phyloP scores from a whole-genome alignment of 2,113 vertebrate species.

The Dipodomys merriami region DNA sequence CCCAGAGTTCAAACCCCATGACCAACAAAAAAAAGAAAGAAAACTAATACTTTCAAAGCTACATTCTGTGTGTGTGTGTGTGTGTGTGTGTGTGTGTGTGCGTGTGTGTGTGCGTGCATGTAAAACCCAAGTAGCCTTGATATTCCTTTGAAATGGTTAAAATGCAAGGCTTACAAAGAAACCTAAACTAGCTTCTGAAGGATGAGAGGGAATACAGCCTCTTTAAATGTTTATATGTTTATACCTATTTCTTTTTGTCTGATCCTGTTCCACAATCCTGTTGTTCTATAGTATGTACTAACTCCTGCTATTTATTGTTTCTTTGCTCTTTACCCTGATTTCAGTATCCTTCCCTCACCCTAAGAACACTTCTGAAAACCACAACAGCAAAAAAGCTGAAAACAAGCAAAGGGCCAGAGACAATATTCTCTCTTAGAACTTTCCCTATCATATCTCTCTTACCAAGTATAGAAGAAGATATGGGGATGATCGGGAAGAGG shows the following conservation, averaged over 20 bases:
- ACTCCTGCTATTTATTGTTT: not conserved
- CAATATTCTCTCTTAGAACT: not conserved
- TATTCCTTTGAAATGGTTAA: slow-evolving; percentile 16
- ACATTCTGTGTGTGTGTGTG: not conserved
- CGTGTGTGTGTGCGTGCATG: too few species aligned
- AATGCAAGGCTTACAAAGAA: not conserved
- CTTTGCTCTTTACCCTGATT: not conserved
- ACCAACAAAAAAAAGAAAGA: not conserved
- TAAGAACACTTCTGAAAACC: not conserved
- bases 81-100: too few species aligned
- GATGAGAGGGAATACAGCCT: not conserved
- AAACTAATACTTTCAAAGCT: slow-evolving; percentile 18
- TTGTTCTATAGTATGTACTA: not conserved
- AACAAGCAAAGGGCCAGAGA: slow-evolving; percentile 4
- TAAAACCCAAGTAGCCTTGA: not conserved
- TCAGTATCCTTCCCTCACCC: not conserved
- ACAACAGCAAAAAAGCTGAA: not conserved
- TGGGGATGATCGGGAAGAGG: not conserved
- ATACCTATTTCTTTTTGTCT: not conserved
- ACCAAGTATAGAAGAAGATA: not conserved
- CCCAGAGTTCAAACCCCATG: too few species aligned
- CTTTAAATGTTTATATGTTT: slow-evolving; percentile 6
- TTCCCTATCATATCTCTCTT: not conserved
- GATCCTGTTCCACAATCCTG: not conserved
- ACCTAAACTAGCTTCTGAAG: slow-evolving; percentile 20